A percentile compares a stretch with the other conserved stretches of the same genome.
Evolutionary conservation across 2,797 vertebrate species (phyloP).

Genomic region (Gadopsis marmoratus): DNA sequence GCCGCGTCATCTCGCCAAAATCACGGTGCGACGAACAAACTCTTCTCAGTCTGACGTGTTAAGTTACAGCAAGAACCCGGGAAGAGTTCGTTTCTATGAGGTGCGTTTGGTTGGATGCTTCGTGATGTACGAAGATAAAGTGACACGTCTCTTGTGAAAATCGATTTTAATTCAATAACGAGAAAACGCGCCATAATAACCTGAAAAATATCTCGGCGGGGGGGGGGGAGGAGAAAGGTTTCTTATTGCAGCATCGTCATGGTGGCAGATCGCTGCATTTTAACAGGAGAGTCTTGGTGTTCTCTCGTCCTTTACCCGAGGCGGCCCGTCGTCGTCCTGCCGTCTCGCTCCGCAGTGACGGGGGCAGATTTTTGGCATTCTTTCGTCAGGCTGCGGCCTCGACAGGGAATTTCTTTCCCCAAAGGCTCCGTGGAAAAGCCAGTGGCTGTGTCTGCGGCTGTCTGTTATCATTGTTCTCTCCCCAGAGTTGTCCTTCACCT

Average conservation of each 20-base stretch:
- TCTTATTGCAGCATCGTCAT: not conserved
- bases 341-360: not conserved
- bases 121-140: too few species aligned
- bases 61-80: too few species aligned
- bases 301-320: slow-evolving; percentile 9
- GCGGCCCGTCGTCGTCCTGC: slow-evolving; percentile 8
- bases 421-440: slow-evolving; percentile 24
- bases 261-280: not conserved
- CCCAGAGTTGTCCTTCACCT: slow-evolving; percentile 49
- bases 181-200: too few species aligned
- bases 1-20: too few species aligned
- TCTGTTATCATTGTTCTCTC: slow-evolving; percentile 33
- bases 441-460: slow-evolving; percentile 13
- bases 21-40: too few species aligned
- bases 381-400: slow-evolving; percentile 35
- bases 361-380: slow-evolving; percentile 43
- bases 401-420: slow-evolving; percentile 42
- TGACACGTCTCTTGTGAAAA: too few species aligned
- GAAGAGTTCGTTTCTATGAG: too few species aligned
- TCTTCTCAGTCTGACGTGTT: too few species aligned
- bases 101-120: too few species aligned
- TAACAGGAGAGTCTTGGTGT: not conserved
- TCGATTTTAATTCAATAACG: too few species aligned
- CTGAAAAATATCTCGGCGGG: too few species aligned
- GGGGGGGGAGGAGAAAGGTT: too few species aligned